These are phyloP conservation scores for Euzophera pinguis DNA, from an alignment of 2,888 invertebrate species.

Conservation along the genomic window DNA sequence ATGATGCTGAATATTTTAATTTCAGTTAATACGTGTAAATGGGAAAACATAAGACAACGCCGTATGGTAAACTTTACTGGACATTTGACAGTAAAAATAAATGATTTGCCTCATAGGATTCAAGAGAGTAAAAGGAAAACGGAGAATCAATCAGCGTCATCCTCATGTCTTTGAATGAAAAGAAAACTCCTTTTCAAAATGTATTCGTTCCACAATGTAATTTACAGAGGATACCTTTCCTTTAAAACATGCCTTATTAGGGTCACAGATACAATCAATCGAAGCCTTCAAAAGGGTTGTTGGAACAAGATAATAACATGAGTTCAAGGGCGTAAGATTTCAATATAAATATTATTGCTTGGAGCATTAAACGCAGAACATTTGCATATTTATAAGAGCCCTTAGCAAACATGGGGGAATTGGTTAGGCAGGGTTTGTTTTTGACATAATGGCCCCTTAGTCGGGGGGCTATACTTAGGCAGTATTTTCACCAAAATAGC, in stretches of 20 bases:
- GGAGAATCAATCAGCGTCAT: no score
- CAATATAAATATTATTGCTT: conserved; percentile 76
- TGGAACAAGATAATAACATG: conserved; percentile 60
- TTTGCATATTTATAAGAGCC: conserved; percentile 77
- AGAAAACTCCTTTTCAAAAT: no score
- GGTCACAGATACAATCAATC: neutral
- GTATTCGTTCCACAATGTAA: neutral
- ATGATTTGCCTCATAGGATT: no score
- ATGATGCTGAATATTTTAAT: no score
- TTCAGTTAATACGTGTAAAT: no score
- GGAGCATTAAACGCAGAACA: conserved; percentile 66
- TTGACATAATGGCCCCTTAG: conserved; percentile 69
- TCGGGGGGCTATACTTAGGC: conserved; percentile 51
- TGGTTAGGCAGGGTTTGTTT: conserved; percentile 62
- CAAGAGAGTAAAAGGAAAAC: no score
- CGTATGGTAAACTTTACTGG: no score
- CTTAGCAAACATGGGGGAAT: conserved; percentile 68
- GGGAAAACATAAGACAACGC: no score
- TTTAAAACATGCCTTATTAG: neutral
- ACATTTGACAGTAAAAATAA: no score
- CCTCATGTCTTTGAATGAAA: no score
- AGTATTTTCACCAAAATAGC: conserved; percentile 10
- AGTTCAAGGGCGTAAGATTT: conserved; percentile 70
- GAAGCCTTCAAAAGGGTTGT: conserved; percentile 49
- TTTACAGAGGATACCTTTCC: no score